These are phyloP conservation scores for Anthonomus grandis DNA, from an alignment of 1,140 invertebrate species.

Conservation along the genomic window DNA sequence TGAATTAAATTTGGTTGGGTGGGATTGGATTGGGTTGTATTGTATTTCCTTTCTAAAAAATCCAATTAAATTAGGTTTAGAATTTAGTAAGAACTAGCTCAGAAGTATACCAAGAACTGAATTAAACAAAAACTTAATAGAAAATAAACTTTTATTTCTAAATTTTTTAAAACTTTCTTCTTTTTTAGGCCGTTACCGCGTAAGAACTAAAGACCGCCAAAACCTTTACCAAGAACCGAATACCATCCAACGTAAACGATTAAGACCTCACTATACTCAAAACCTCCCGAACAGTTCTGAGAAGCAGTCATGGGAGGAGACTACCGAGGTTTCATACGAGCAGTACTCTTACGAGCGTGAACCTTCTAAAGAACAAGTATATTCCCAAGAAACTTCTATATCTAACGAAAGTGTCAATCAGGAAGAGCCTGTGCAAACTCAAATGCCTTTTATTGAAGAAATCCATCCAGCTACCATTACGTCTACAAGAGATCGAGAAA, in stretches of 20 bases:
- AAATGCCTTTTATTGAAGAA: conserved; percentile 23
- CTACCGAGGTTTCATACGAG: conserved; percentile 15
- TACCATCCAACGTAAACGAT: conserved; percentile 9
- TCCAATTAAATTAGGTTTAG: not conserved
- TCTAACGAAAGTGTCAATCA: not conserved
- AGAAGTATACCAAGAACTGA: not conserved
- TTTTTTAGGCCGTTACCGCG: conserved; percentile 9
- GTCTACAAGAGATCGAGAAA: not conserved
- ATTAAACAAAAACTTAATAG: not conserved
- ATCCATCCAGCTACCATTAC: conserved; percentile 6
- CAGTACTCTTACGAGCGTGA: conserved; percentile 7
- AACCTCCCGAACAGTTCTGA: not conserved
- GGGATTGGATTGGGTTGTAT: too few relatives aligned
- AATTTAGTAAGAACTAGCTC: not conserved
- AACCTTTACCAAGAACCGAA: not conserved
- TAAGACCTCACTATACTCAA: conserved; percentile 1
- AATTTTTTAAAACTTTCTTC: not conserved
- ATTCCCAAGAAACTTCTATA: conserved; percentile 8
- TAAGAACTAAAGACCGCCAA: conserved; percentile 14
- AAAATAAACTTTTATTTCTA: not conserved
- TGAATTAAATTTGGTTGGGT: too few relatives aligned
- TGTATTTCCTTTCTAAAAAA: not conserved
- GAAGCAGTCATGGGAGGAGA: conserved; percentile 16
- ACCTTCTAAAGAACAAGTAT: not conserved
- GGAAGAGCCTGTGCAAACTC: conserved; percentile 1